Evolutionary conservation across 1,140 invertebrate species (phyloP).

Genomic region (Ganaspis sp.): DNA sequence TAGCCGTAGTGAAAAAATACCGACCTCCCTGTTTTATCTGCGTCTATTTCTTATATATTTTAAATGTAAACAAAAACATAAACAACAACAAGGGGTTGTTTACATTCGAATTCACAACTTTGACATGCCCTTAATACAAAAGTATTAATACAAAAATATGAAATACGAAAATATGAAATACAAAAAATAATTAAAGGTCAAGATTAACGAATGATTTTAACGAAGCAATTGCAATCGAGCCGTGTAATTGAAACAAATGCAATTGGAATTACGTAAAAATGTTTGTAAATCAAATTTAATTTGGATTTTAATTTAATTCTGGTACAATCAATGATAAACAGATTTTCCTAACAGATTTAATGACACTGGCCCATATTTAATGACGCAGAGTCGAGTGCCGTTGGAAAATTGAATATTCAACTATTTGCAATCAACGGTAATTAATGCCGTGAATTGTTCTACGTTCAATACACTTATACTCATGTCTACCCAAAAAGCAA

Average conservation of each 20-base stretch:
- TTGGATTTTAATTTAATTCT: neutral
- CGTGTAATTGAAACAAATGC: neutral
- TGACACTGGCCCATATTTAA: neutral
- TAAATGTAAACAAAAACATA: too few species aligned
- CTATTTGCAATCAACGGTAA: slow-evolving; percentile 20
- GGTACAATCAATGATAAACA: slow-evolving; percentile 10
- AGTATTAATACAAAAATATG: too few species aligned
- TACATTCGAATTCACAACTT: too few species aligned
- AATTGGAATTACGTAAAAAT: neutral
- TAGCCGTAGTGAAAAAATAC: too few species aligned
- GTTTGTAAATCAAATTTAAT: neutral
- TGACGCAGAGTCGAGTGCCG: neutral
- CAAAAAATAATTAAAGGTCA: too few species aligned
- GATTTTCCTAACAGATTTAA: slow-evolving; percentile 4
- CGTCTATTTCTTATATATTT: too few species aligned
- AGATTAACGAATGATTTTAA: too few species aligned
- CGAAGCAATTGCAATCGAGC: too few species aligned
- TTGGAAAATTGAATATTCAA: slow-evolving; percentile 15
- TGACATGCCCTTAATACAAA: too few species aligned
- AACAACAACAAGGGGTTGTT: too few species aligned
- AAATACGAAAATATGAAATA: too few species aligned
- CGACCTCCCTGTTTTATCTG: too few species aligned
- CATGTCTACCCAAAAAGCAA: neutral
- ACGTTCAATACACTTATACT: neutral
- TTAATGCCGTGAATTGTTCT: neutral